Evolutionary conservation across 2,888 invertebrate genomes (phyloP).

Genomic region (Halictus ligatus): DNA sequence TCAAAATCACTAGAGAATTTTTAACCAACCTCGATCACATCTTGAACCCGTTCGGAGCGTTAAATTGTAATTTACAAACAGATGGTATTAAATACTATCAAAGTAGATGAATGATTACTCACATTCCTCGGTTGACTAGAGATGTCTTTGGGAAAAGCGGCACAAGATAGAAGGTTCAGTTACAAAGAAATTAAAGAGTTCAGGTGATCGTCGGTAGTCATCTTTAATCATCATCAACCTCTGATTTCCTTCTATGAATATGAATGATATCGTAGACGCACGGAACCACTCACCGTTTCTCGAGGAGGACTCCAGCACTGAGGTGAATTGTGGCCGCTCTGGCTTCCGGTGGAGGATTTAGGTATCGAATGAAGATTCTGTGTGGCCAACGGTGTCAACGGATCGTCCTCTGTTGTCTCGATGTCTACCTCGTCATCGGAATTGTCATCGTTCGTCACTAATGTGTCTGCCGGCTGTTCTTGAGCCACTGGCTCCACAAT

Average conservation of each 20-base stretch:
- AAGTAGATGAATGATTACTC: slow-evolving; percentile 13
- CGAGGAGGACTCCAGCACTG: slow-evolving; percentile 85
- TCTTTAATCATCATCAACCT: not conserved
- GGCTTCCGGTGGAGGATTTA: slow-evolving; percentile 77
- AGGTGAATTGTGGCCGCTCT: slow-evolving; percentile 77
- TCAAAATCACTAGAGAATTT: not conserved
- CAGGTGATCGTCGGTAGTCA: not conserved
- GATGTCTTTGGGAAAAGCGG: not conserved
- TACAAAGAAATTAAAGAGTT: not conserved
- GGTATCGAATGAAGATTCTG: slow-evolving; percentile 74
- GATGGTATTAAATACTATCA: not conserved
- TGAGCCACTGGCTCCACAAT: slow-evolving; percentile 77
- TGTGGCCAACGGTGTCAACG: slow-evolving; percentile 76
- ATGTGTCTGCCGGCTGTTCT: slow-evolving; percentile 76
- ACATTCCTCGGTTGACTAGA: slow-evolving; percentile 4
- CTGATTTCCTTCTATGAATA: not conserved
- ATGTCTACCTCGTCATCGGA: slow-evolving; percentile 94
- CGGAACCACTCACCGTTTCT: slow-evolving; percentile 84
- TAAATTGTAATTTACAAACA: not conserved
- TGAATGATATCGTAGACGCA: not conserved
- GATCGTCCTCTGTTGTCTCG: slow-evolving; percentile 93
- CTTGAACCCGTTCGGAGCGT: not conserved
- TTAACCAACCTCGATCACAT: not conserved
- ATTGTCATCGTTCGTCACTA: slow-evolving; percentile 86
- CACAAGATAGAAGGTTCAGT: not conserved